Percentiles rank a stretch among this genome's conserved stretches.
phyloP scores from a whole-genome alignment of 2,888 invertebrate genomes.

The Pseudeuparius sepicola region DNA sequence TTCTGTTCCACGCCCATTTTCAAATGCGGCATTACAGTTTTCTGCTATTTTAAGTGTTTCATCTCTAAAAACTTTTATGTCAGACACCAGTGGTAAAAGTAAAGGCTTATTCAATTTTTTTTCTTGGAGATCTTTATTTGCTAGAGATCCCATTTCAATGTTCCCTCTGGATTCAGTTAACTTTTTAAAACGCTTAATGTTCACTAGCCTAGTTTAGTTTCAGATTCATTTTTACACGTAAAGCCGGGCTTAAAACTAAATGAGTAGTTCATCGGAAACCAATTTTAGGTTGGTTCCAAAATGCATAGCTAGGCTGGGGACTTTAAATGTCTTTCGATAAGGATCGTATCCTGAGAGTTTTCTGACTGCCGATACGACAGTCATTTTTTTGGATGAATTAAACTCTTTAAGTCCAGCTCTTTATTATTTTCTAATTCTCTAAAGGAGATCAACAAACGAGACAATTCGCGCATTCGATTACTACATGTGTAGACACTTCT shows the following conservation, averaged over 20 bases:
- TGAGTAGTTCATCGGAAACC: background rate
- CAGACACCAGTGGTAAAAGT: constrained; percentile 23
- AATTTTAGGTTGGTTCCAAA: background rate
- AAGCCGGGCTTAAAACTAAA: background rate
- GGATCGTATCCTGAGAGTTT: background rate
- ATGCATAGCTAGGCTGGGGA: constrained; percentile 1
- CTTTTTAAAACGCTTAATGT: constrained; percentile 17
- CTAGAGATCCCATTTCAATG: constrained; percentile 22
- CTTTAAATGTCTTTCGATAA: background rate
- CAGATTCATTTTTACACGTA: background rate
- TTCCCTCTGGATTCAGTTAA: constrained; percentile 21
- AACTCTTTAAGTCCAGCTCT: background rate
- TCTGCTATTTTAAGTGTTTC: constrained; percentile 17
- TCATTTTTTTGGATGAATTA: background rate
- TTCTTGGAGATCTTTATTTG: constrained; percentile 25
- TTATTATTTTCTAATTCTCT: background rate
- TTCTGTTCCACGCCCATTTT: constrained; percentile 10
- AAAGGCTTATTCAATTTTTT: constrained; percentile 25
- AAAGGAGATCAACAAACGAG: background rate
- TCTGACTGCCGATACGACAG: background rate
- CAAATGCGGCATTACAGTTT: constrained; percentile 13
- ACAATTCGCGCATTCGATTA: background rate
- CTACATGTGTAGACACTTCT: background rate
- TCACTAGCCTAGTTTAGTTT: constrained; percentile 3
- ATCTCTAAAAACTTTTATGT: constrained; percentile 24